Evolutionary conservation across 37 sponge, comb jelly and placozoan species (phyloP), one percentile per base, ranked within the genome.

Genomic region (Aplysina aerophoba): DNA sequence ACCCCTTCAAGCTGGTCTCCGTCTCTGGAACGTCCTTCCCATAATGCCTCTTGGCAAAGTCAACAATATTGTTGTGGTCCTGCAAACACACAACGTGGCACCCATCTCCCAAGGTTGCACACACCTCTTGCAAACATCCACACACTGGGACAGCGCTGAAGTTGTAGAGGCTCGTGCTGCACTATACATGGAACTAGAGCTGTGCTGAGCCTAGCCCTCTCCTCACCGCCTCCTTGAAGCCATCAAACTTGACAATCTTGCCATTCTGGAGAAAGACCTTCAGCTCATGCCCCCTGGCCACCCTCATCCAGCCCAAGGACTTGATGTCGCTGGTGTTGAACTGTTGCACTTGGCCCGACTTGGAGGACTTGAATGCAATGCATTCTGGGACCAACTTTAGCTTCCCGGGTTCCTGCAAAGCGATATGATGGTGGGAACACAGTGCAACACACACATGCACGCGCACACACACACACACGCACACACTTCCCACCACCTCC

Each of bases 211-310:
- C n/a, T n/a, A n/a, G n/a, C 8, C 50, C 50, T 8, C 8, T 44
- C 81, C 90, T 92, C 79, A 97, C 97, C 44, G 89, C 81, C 60
- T 97, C 97, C 39, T 97, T 95, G 91, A 97, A 97, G 39, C 97
- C 97, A 75, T 82, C 87, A 79, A 93, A 95, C 66, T 95, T 95
- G 35, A 79, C 62, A 6, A 92, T 64, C 19, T 64, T 40, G 8
- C 94, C 94, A 44, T 85, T 83, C 55, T 82, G 69, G 15, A 80
- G 50, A 1, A 95, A 28, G 17, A 97, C 55, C 82, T 93, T 92
- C 59, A 97, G 38, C 79, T 91, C 96, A 59, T 74, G 91, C 15
- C 97, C 97, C 34, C 78, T 81, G 4, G 97, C 96, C 28, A 79
- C 95, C 30, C 85, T 55, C 91, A 93, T 85, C 97, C 97, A 97